Conservation (phyloP, 2,113 vertebrate genomes). For the Grallaria varia region DNA sequence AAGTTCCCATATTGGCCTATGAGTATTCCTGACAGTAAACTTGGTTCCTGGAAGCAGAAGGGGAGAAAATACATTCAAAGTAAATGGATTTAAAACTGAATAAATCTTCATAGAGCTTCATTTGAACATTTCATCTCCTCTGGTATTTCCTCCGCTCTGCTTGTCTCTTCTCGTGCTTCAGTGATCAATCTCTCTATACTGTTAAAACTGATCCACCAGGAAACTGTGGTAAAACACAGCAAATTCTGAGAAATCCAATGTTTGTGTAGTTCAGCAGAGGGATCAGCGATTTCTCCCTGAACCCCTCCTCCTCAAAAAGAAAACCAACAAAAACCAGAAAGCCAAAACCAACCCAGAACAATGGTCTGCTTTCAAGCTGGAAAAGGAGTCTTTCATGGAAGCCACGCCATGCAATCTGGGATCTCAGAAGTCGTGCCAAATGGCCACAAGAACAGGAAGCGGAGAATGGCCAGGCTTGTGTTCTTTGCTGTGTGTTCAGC, state of each 20-base stretch:
- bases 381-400: background rate
- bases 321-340: background rate
- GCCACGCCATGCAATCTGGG: accelerated
- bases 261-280: background rate
- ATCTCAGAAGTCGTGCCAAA: background rate
- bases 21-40: constrained; percentile 20
- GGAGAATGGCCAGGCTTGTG: background rate
- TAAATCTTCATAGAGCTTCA: background rate
- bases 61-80: constrained; percentile 41
- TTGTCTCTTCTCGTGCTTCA: background rate
- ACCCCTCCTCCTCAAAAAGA: background rate
- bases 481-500: background rate
- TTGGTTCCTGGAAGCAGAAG: constrained; percentile 46
- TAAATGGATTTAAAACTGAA: constrained; percentile 42
- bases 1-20: background rate
- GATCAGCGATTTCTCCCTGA: background rate
- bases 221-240: background rate
- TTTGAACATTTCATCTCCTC: constrained; percentile 13
- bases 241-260: background rate
- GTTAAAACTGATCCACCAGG: background rate
- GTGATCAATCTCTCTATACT: background rate
- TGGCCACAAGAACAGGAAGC: background rate
- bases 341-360: background rate
- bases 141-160: background rate
- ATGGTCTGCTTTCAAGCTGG: background rate